Conservation (phyloP, 2,888 invertebrate species). For the Bhutanitis thaidina region DNA sequence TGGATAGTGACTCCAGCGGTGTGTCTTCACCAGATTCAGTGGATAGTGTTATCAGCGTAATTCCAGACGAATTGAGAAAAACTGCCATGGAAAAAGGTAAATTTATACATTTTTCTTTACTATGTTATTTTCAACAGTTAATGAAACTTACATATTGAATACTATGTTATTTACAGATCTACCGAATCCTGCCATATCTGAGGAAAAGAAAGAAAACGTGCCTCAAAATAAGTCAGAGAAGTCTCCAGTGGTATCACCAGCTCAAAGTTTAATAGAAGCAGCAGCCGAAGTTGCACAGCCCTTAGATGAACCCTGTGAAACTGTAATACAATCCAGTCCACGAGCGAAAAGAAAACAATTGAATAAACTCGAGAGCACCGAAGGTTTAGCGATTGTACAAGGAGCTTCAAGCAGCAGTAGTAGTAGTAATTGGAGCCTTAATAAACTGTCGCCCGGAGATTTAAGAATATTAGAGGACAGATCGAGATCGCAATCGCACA, state of each 20-base stretch:
- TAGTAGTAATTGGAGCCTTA: slow-evolving; percentile 76
- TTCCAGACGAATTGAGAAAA: slow-evolving; percentile 80
- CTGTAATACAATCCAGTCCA: slow-evolving; percentile 82
- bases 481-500: slow-evolving; percentile 71
- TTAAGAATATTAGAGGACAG: slow-evolving; percentile 68
- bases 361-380: slow-evolving; percentile 71
- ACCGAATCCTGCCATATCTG: slow-evolving; percentile 35
- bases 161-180: slow-evolving; percentile 57
- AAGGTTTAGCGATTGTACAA: slow-evolving; percentile 68
- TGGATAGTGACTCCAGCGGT: slow-evolving; percentile 93
- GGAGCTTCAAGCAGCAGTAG: slow-evolving; percentile 74
- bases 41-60: slow-evolving; percentile 91
- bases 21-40: slow-evolving; percentile 93
- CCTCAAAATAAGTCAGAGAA: slow-evolving; percentile 38
- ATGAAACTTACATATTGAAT: too few relatives aligned
- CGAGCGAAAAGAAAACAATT: slow-evolving; percentile 72
- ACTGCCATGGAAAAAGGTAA: slow-evolving; percentile 69
- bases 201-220: slow-evolving; percentile 44
- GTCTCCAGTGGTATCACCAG: slow-evolving; percentile 46
- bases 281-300: slow-evolving; percentile 83
- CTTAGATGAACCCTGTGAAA: slow-evolving; percentile 84
- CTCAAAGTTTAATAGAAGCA: slow-evolving; percentile 81
- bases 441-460: slow-evolving; percentile 74
- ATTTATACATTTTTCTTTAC: neutral
- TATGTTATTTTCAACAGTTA: neutral